Evolutionary conservation across 1,140 invertebrate species (phyloP), one percentile per base, ranked within the genome.

Genomic region (Ceratina australensis): DNA sequence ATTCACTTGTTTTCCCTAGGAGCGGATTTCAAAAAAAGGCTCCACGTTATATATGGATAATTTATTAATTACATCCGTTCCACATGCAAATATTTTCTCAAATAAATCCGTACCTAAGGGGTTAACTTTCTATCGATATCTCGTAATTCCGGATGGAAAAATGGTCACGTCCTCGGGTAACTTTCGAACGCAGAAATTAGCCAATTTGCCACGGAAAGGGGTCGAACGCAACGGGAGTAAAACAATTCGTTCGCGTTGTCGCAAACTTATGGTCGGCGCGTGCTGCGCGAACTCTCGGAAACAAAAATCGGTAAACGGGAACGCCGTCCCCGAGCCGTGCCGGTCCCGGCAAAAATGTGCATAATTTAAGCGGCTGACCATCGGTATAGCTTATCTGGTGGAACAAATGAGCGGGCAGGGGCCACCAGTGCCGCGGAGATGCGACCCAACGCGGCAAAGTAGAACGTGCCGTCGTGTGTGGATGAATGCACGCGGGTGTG

Each of bases 321-420:
- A 57, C 52, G 8, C 10, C 10, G 49, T 10, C 0, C 18, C 33
- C 24, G 18, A 20, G 18, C 15, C 13, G 15, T 42, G 63, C 20
- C 50, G 20, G 26, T 22, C 26, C 16, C 72, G 28, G 22, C n/a
- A 75, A 76, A 76, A 76, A 76, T 61, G 66, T 76, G 74, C 74
- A 76, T 76, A 76, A 76, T 76, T 76, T 71, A 76, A 71, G 16
- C 64, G 50, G 42, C 47, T 60, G 74, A 20, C 76, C 68, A 33
- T 50, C 47, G 76, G 50, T 74, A 64, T 71, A 73, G 82, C 79
- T 86, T 86, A 84, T 86, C 75, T 78, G 54, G 1, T 18, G 61
- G 72, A 79, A 84, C 83, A 86, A 86, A 86, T 78, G 77, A 84
- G 80, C 77, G 61, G 61, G 75, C 74, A 52, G 81, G 68, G 81